Conservation (phyloP, 2,113 vertebrate species). For the Channa maculata region DNA sequence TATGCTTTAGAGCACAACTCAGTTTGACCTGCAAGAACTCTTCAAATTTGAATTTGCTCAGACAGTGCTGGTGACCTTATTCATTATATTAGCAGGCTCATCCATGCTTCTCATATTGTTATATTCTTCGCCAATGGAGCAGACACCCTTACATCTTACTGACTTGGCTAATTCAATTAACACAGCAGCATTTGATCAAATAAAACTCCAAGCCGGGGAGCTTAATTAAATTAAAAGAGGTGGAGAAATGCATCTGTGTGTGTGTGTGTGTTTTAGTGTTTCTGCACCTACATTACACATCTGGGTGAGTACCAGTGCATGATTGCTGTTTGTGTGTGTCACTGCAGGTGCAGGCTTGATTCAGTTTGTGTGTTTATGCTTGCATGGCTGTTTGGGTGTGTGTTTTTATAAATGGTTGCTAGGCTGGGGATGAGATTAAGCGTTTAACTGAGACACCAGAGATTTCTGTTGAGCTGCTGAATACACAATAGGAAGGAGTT, state of each 20-base stretch:
- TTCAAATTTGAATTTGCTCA: conserved; percentile 19
- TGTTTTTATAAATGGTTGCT: conserved; percentile 71
- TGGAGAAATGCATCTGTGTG: conserved; percentile 7
- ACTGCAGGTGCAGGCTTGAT: conserved; percentile 56
- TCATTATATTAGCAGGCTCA: conserved; percentile 15
- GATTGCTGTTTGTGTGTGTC: conserved; percentile 1
- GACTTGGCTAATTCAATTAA: conserved; percentile 62
- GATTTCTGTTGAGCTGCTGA: conserved; percentile 68
- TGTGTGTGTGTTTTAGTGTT: conserved; percentile 21
- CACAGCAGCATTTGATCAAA: conserved; percentile 63
- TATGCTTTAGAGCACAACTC: background rate
- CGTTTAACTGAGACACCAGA: conserved; percentile 70
- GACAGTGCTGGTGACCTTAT: conserved; percentile 10
- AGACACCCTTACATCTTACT: conserved; percentile 44
- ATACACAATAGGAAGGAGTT: conserved; percentile 67
- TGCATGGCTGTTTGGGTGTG: conserved; percentile 61
- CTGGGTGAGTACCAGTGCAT: conserved; percentile 29
- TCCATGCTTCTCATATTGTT: conserved; percentile 42
- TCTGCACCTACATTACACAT: conserved; percentile 33
- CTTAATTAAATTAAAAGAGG: conserved; percentile 57
- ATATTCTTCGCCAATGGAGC: conserved; percentile 17
- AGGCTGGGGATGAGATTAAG: conserved; percentile 77
- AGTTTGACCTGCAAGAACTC: conserved; percentile 14
- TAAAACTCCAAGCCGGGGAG: conserved; percentile 57
- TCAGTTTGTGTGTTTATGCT: conserved; percentile 51